Evolutionary conservation across 1,140 invertebrate genomes (phyloP).

Genomic region (Planococcus citri): DNA sequence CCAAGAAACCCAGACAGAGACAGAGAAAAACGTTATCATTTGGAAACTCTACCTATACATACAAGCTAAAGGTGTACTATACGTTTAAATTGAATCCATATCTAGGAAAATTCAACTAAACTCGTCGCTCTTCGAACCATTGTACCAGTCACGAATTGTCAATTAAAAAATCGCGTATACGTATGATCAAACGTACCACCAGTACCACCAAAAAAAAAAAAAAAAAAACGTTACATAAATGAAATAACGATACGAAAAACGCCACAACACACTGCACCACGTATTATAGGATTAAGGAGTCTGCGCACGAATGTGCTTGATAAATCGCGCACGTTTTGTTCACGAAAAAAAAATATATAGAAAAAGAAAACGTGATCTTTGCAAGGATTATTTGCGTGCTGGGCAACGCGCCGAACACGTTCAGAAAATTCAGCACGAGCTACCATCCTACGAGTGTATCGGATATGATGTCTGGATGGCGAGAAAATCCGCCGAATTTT

Average conservation of each 20-base stretch:
- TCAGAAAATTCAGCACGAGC: no score
- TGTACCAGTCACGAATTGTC: background rate
- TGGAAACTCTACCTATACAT: no score
- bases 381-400: background rate
- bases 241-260: background rate
- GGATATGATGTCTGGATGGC: no score
- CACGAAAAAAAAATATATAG: background rate
- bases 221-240: no score
- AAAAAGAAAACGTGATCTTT: background rate
- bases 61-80: no score
- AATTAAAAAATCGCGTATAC: background rate
- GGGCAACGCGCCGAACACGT: no score
- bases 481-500: no score
- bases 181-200: background rate
- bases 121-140: background rate
- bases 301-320: constrained; percentile 1
- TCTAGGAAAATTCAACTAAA: no score
- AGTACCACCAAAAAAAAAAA: background rate
- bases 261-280: background rate
- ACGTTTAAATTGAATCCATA: no score
- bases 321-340: background rate
- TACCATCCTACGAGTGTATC: no score
- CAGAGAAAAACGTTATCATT: no score
- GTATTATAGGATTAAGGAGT: background rate
- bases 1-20: no score